Evolutionary conservation across 2,797 vertebrate genomes (phyloP).

Genomic region (Clarias platycephalus): DNA sequence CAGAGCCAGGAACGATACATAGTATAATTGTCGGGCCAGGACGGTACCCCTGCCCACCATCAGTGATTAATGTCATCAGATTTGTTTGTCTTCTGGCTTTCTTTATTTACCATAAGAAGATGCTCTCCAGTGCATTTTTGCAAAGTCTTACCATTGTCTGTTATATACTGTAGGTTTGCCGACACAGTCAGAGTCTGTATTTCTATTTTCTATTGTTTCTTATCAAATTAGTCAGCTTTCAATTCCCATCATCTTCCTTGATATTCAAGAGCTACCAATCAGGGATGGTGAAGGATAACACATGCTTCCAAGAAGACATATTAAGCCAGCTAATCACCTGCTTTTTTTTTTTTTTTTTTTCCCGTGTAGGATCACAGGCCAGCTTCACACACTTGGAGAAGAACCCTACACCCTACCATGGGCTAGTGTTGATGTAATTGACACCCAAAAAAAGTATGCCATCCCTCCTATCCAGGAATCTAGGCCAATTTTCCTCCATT

Average conservation of each 20-base stretch:
- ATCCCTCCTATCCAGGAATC: neutral
- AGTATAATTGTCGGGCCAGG: neutral
- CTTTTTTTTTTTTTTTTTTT: neutral
- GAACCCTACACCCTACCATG: neutral
- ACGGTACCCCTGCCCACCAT: neutral
- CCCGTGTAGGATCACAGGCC: neutral
- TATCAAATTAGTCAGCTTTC: neutral
- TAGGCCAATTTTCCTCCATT: neutral
- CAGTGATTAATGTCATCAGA: constrained; percentile 1
- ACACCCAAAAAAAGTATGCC: neutral
- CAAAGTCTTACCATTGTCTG: neutral
- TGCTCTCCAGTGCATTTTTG: neutral
- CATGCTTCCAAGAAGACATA: neutral
- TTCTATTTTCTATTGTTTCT: too few relatives aligned
- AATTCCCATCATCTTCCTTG: neutral
- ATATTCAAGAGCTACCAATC: neutral
- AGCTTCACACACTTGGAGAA: neutral
- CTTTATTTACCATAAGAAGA: neutral
- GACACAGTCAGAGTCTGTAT: too few relatives aligned
- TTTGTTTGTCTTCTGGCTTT: neutral
- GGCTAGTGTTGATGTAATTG: neutral
- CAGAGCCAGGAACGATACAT: neutral
- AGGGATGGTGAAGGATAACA: neutral
- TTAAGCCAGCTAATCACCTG: neutral
- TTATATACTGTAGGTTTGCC: neutral